Evolutionary conservation across 2,888 invertebrate genomes (phyloP).

Genomic region (Pseudococcus jackbeardsleyi): DNA sequence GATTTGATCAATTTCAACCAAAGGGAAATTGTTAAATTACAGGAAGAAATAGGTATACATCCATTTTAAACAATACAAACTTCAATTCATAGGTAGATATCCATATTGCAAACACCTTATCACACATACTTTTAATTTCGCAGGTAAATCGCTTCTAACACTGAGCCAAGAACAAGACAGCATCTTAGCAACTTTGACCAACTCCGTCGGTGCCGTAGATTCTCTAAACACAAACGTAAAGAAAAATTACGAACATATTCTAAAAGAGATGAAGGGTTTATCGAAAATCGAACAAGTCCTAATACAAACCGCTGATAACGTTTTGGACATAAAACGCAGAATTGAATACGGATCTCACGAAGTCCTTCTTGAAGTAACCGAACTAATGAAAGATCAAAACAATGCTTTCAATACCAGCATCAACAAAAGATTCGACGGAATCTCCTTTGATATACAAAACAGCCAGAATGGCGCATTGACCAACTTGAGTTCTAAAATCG

Average conservation of each 20-base stretch:
- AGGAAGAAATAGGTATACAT: slow-evolving; percentile 49
- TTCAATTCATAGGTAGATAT: background rate
- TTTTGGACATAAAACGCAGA: slow-evolving; percentile 85
- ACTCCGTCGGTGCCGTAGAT: slow-evolving; percentile 74
- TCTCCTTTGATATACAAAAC: slow-evolving; percentile 79
- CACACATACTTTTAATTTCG: background rate
- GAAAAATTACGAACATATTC: slow-evolving; percentile 74
- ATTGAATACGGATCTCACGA: slow-evolving; percentile 89
- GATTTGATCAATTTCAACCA: slow-evolving; percentile 27
- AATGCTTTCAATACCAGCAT: slow-evolving; percentile 78
- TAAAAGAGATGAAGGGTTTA: slow-evolving; percentile 73
- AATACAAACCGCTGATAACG: slow-evolving; percentile 86
- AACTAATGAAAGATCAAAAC: slow-evolving; percentile 77
- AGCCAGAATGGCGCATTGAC: slow-evolving; percentile 81
- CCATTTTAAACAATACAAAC: background rate
- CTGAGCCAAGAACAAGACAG: slow-evolving; percentile 73
- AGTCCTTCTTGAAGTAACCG: slow-evolving; percentile 82
- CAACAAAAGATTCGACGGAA: slow-evolving; percentile 78
- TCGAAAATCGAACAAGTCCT: slow-evolving; percentile 83
- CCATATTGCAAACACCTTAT: no score
- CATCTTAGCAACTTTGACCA: slow-evolving; percentile 75
- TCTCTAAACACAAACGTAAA: slow-evolving; percentile 74
- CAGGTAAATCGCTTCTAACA: slow-evolving; percentile 69
- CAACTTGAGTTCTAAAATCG: slow-evolving; percentile 83
- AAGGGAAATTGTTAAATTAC: slow-evolving; percentile 42